Conservation (phyloP, 2,888 invertebrate species). For the Agelastica alni region DNA sequence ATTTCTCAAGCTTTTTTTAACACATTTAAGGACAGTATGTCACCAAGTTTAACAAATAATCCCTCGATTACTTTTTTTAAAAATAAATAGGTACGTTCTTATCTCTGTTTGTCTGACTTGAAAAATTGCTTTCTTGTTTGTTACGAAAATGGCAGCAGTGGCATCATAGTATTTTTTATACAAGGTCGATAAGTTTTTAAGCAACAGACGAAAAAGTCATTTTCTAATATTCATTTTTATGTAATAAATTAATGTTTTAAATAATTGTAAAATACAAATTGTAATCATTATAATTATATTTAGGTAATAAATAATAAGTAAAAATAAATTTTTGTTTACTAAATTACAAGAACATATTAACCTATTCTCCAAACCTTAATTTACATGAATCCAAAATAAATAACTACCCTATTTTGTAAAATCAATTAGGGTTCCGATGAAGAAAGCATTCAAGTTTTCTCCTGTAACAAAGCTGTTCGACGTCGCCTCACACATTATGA, state of each 20-base stretch:
- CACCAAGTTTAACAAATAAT: neutral
- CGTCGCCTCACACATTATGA: too few relatives aligned
- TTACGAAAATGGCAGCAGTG: constrained; percentile 47
- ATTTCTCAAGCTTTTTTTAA: too few relatives aligned
- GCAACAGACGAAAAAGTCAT: constrained; percentile 38
- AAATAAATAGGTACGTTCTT: neutral
- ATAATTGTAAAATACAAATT: constrained; percentile 54
- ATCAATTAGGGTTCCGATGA: too few relatives aligned
- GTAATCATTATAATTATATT: constrained; percentile 57
- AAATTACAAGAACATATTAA: too few relatives aligned
- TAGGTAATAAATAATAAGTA: constrained; percentile 56
- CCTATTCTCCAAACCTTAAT: too few relatives aligned
- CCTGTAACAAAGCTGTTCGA: too few relatives aligned
- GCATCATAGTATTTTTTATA: constrained; percentile 50
- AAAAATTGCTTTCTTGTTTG: constrained; percentile 29
- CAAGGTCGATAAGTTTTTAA: constrained; percentile 40
- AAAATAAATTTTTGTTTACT: constrained; percentile 36
- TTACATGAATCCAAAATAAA: too few relatives aligned
- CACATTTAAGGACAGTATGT: neutral
- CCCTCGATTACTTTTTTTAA: neutral
- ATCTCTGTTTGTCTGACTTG: constrained; percentile 5
- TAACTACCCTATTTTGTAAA: too few relatives aligned
- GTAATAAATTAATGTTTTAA: constrained; percentile 51
- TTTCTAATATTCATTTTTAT: constrained; percentile 47
- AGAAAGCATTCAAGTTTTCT: too few relatives aligned